These are phyloP conservation scores for Lithobius niger DNA, from an alignment of 1,140 invertebrate genomes.

Conservation along the genomic window DNA sequence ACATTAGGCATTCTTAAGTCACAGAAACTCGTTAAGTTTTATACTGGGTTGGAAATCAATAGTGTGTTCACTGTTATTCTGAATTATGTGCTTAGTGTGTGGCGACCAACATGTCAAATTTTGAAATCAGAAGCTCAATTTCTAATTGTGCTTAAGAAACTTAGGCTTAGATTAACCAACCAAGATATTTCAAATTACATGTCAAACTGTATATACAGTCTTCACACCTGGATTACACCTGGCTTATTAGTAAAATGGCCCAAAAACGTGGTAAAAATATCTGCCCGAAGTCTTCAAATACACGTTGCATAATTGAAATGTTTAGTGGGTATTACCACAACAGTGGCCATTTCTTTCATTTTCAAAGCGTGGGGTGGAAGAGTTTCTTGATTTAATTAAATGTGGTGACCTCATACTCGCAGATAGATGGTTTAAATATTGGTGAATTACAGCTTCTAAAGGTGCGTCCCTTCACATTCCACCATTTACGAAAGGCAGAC, in stretches of 20 bases:
- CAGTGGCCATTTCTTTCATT: constrained; percentile 23
- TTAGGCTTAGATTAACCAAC: not conserved
- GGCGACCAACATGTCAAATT: not conserved
- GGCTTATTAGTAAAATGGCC: constrained; percentile 10
- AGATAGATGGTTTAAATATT: constrained; percentile 20
- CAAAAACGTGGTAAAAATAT: constrained; percentile 1
- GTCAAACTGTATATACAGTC: constrained; percentile 6
- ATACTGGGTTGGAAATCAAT: not conserved
- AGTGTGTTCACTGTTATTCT: not conserved
- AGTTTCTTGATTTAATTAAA: constrained; percentile 16
- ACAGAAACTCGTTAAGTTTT: too few species aligned
- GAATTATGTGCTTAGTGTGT: not conserved
- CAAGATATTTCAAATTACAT: constrained; percentile 11
- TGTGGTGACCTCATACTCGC: constrained; percentile 19
- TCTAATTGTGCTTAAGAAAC: not conserved
- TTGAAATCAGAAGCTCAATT: not conserved
- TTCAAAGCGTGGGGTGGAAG: constrained; percentile 24
- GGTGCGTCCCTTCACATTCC: constrained; percentile 16
- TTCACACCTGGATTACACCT: not conserved
- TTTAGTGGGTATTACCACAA: constrained; percentile 24
- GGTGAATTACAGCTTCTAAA: constrained; percentile 9
- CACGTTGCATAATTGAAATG: constrained; percentile 20
- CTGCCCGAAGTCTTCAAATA: not conserved
- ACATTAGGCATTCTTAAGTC: too few species aligned
- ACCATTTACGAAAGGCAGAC: constrained; percentile 16